Conservation (phyloP, 2,113 vertebrate species). For the Salvelinus namaycush region DNA sequence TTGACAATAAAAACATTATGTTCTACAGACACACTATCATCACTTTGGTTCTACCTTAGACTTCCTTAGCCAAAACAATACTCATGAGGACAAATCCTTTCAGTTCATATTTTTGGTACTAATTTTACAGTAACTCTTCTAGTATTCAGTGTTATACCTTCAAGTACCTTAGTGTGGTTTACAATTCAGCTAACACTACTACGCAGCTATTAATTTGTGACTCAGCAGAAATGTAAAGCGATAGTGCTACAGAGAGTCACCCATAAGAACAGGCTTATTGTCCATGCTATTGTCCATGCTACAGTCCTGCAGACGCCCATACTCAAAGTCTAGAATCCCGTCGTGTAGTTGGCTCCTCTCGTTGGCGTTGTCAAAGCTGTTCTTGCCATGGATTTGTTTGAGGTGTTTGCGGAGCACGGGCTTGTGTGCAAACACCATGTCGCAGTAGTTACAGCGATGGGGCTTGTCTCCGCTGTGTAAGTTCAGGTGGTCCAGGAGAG, state of each 20-base stretch:
- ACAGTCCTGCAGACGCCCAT: slow-evolving; percentile 20
- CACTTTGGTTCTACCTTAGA: not conserved
- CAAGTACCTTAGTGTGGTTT: slow-evolving; percentile 47
- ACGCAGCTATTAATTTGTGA: too few relatives aligned
- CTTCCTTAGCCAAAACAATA: not conserved
- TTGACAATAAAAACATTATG: not conserved
- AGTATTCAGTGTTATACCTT: slow-evolving; percentile 58
- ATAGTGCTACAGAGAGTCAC: slow-evolving; percentile 14
- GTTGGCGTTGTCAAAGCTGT: slow-evolving; percentile 98
- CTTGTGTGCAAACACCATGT: slow-evolving; percentile 99
- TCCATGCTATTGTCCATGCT: not conserved
- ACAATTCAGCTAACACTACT: not conserved
- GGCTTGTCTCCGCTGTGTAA: slow-evolving; percentile 98
- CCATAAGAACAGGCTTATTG: slow-evolving; percentile 36
- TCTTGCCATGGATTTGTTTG: slow-evolving; percentile 98
- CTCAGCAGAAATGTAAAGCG: too few relatives aligned
- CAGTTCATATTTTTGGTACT: not conserved
- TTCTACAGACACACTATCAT: not conserved
- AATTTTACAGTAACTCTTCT: slow-evolving; percentile 30
- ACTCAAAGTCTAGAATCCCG: slow-evolving; percentile 83
- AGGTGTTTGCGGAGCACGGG: slow-evolving; percentile 96
- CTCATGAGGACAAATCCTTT: not conserved
- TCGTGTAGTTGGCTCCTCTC: slow-evolving; percentile 87
- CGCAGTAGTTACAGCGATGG: slow-evolving; percentile 98
- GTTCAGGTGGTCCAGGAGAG: slow-evolving; percentile 90